A percentile compares a stretch with the other conserved stretches of the same genome.
These are phyloP conservation scores for Theodoxus fluviatilis DNA, from an alignment of 2,888 invertebrate species.

Conservation along the genomic window DNA sequence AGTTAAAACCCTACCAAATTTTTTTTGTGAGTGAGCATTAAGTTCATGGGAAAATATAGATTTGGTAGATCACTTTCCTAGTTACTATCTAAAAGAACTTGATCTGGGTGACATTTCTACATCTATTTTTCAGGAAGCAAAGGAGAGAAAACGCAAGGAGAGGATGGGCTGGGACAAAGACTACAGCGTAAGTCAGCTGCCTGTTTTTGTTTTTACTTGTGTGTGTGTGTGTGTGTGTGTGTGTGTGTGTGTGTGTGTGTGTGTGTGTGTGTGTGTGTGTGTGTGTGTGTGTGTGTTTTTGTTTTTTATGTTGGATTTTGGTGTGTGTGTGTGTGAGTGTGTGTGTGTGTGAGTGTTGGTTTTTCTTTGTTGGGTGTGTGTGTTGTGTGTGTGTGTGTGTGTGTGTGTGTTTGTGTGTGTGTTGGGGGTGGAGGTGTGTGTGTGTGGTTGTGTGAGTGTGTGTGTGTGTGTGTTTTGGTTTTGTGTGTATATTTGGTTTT, in stretches of 20 bases:
- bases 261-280: neutral
- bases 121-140: slow-evolving; percentile 72
- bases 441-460: neutral
- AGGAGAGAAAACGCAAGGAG: slow-evolving; percentile 83
- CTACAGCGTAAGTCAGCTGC: slow-evolving; percentile 72
- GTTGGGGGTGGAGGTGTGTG: neutral
- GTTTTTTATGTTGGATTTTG: neutral
- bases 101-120: slow-evolving; percentile 28
- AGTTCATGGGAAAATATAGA: too few relatives aligned
- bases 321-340: too few relatives aligned
- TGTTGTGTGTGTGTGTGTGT: neutral
- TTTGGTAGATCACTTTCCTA: neutral
- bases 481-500: neutral
- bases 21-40: neutral
- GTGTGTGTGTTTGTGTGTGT: neutral
- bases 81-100: too few relatives aligned
- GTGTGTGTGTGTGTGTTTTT: neutral
- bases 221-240: neutral
- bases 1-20: neutral
- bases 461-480: too few relatives aligned
- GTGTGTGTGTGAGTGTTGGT: too few relatives aligned
- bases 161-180: slow-evolving; percentile 98
- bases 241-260: neutral
- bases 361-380: neutral
- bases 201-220: neutral